A percentile compares a stretch with the other conserved stretches of the same genome.
Evolutionary conservation across 2,888 invertebrate species (phyloP).

Genomic region (Melanchra persicariae): DNA sequence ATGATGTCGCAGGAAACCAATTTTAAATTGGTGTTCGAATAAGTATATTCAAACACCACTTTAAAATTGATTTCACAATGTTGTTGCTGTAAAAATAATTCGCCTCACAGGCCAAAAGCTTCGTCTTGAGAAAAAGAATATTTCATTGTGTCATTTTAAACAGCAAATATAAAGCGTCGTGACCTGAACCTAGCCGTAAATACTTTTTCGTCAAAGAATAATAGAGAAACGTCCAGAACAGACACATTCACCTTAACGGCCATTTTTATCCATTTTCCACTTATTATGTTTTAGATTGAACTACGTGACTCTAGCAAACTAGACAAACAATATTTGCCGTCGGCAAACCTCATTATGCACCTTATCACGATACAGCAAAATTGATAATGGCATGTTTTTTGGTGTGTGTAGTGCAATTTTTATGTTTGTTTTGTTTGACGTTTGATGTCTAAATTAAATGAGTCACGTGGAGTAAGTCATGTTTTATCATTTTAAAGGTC

Average conservation of each 20-base stretch:
- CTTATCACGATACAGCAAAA: conserved; percentile 56
- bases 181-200: conserved; percentile 51
- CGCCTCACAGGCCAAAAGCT: neutral
- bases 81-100: neutral
- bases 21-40: no score
- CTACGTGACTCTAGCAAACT: conserved; percentile 63
- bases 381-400: conserved; percentile 38
- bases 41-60: neutral
- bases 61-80: neutral
- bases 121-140: neutral
- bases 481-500: conserved; percentile 49
- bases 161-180: conserved; percentile 44
- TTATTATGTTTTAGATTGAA: conserved; percentile 65
- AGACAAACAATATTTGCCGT: conserved; percentile 38
- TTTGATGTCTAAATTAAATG: conserved; percentile 64
- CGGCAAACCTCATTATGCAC: conserved; percentile 43
- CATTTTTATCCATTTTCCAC: conserved; percentile 64
- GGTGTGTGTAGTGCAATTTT: conserved; percentile 18
- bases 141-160: conserved; percentile 14
- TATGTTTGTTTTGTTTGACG: conserved; percentile 57
- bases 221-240: conserved; percentile 35
- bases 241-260: conserved; percentile 48
- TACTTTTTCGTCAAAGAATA: conserved; percentile 40
- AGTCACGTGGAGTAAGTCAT: conserved; percentile 52
- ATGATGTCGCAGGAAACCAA: no score